Conservation (phyloP, 2,888 invertebrate genomes). For the Andricus quercusramuli region DNA sequence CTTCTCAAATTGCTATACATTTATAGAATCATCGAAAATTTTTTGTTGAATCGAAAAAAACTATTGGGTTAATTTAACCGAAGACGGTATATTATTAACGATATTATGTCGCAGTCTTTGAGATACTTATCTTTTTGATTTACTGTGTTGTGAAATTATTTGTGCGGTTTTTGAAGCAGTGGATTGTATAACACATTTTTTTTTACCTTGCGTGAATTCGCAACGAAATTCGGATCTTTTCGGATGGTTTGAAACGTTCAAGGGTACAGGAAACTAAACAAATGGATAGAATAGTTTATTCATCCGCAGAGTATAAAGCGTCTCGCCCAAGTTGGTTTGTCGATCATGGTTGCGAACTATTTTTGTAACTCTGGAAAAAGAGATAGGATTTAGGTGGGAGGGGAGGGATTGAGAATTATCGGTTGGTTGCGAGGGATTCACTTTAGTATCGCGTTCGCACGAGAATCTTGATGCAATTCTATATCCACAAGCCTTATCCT, state of each 20-base stretch:
- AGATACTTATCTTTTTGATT: neutral
- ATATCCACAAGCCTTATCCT: conserved; percentile 61
- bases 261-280: conserved; percentile 8
- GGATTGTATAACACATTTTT: neutral
- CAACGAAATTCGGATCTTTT: neutral
- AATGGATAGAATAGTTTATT: conserved; percentile 15
- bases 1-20: neutral
- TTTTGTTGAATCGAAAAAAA: neutral
- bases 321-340: conserved; percentile 14
- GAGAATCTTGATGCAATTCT: conserved; percentile 66
- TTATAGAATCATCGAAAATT: neutral
- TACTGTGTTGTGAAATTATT: neutral
- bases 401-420: conserved; percentile 17
- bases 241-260: neutral
- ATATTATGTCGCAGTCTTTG: neutral
- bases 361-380: conserved; percentile 20
- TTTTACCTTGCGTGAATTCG: neutral
- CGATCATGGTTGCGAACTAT: conserved; percentile 4
- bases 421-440: conserved; percentile 63
- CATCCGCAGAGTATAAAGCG: neutral
- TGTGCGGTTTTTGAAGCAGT: neutral
- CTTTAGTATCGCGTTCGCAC: conserved; percentile 67
- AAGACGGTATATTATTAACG: neutral
- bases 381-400: conserved; percentile 25
- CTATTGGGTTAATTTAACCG: neutral